Conservation (phyloP, 2,797 vertebrate genomes). For the Gymnoscopelus braueri region DNA sequence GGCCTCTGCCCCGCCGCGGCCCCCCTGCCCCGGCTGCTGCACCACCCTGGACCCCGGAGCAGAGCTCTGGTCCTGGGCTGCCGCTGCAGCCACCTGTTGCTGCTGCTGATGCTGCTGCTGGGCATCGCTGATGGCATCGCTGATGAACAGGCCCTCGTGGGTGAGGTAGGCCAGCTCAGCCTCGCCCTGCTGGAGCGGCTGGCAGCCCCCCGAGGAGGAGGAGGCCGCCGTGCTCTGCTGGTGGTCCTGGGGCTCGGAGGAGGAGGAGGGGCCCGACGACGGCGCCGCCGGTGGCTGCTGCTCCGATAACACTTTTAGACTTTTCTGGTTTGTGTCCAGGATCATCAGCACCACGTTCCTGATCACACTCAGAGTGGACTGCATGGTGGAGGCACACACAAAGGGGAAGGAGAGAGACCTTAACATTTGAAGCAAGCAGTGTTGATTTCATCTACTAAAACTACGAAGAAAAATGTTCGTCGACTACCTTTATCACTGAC, state of each 20-base stretch:
- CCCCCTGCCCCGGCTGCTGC: constrained; percentile 38
- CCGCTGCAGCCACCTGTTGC: constrained; percentile 57
- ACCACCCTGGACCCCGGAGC: constrained; percentile 1
- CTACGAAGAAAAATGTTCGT: too few species aligned
- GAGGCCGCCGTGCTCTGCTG: neutral
- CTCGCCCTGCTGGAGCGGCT: constrained; percentile 75
- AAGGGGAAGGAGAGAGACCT: neutral
- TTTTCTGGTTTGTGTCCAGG: constrained; percentile 90
- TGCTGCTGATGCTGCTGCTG: constrained; percentile 71
- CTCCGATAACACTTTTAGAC: constrained; percentile 73
- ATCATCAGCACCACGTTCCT: constrained; percentile 90
- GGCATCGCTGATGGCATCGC: constrained; percentile 86
- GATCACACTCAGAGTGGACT: constrained; percentile 91
- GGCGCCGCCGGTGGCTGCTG: constrained; percentile 72
- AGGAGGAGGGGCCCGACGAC: constrained; percentile 33
- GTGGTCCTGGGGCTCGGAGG: constrained; percentile 51
- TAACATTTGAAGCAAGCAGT: neutral
- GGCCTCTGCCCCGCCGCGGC: constrained; percentile 69
- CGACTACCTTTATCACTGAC: too few species aligned
- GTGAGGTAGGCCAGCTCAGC: constrained; percentile 94
- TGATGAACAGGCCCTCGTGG: constrained; percentile 96
- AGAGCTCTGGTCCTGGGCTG: constrained; percentile 55
- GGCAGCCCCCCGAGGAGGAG: constrained; percentile 37
- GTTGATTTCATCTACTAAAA: too few species aligned
- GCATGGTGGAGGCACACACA: constrained; percentile 15